Percentiles rank a stretch among this genome's conserved stretches.
Conservation (phyloP, 2,113 vertebrate genomes). For the Chionomys nivalis region DNA sequence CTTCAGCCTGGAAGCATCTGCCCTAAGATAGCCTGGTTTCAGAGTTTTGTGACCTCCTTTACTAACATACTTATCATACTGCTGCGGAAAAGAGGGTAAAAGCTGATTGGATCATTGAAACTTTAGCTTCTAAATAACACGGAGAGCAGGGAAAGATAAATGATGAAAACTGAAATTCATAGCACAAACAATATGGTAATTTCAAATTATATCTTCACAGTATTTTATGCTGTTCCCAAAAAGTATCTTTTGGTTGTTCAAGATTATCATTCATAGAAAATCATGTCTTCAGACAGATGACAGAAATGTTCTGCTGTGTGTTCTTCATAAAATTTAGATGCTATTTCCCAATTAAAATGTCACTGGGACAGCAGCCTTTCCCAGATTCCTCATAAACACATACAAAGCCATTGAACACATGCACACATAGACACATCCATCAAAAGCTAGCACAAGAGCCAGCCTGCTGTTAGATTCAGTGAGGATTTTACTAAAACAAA, state of each 20-base stretch:
- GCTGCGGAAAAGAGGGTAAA: not conserved
- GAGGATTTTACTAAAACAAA: not conserved
- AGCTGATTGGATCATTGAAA: constrained; percentile 53
- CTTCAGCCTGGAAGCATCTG: not conserved
- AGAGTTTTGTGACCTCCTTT: constrained; percentile 51
- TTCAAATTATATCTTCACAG: constrained; percentile 66
- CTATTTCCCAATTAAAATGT: constrained; percentile 51
- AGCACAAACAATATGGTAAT: not conserved
- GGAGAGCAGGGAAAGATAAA: constrained; percentile 44
- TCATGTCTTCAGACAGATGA: constrained; percentile 11
- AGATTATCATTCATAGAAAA: constrained; percentile 61
- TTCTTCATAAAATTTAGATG: constrained; percentile 61
- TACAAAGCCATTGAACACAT: not conserved
- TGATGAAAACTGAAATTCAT: constrained; percentile 34
- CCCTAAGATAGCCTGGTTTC: constrained; percentile 23
- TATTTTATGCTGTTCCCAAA: constrained; percentile 54
- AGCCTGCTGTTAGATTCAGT: not conserved
- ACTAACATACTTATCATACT: constrained; percentile 50
- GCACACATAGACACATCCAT: not conserved
- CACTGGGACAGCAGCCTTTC: not conserved
- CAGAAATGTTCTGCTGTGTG: not conserved
- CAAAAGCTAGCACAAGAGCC: not conserved
- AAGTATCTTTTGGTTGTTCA: not conserved
- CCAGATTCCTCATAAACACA: not conserved
- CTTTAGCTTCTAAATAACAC: constrained; percentile 61